A percentile compares a stretch with the other conserved stretches of the same genome.
Conservation (phyloP, 2,888 invertebrate species). For the Andrena bicolor region DNA sequence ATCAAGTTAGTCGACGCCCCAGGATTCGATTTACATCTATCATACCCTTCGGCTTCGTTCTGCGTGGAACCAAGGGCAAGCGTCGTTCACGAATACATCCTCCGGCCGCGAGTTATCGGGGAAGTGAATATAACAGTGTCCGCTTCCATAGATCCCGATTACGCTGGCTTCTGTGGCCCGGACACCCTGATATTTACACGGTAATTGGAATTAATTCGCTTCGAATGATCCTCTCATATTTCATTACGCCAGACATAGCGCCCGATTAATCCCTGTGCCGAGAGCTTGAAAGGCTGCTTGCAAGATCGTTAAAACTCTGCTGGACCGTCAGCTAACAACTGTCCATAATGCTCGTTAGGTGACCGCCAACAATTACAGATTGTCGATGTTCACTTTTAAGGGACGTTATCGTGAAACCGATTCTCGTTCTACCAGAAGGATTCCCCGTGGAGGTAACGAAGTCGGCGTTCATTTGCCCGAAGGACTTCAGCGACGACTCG, state of each 20-base stretch:
- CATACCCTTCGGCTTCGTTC: constrained; percentile 71
- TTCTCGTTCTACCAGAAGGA: constrained; percentile 90
- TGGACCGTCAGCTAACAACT: background rate
- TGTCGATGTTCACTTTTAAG: constrained; percentile 68
- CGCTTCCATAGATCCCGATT: constrained; percentile 85
- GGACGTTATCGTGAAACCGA: constrained; percentile 88
- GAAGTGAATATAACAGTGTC: constrained; percentile 86
- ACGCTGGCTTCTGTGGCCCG: constrained; percentile 85
- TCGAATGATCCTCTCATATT: no score
- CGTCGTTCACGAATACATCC: constrained; percentile 79
- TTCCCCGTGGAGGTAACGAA: constrained; percentile 88
- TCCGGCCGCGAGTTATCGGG: constrained; percentile 83
- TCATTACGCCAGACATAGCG: no score
- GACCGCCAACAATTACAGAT: background rate
- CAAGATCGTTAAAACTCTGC: no score
- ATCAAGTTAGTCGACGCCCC: constrained; percentile 77
- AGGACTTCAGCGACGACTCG: constrained; percentile 85
- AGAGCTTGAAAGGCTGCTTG: no score
- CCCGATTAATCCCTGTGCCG: no score
- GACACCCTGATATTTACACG: constrained; percentile 85
- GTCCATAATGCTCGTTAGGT: background rate
- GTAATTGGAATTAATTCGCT: constrained; percentile 75
- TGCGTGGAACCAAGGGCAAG: constrained; percentile 79
- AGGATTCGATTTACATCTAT: constrained; percentile 77
- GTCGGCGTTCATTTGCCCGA: constrained; percentile 89